These are phyloP conservation scores for Collichthys lucidus DNA, from an alignment of 2,113 vertebrate species.

Conservation along the genomic window DNA sequence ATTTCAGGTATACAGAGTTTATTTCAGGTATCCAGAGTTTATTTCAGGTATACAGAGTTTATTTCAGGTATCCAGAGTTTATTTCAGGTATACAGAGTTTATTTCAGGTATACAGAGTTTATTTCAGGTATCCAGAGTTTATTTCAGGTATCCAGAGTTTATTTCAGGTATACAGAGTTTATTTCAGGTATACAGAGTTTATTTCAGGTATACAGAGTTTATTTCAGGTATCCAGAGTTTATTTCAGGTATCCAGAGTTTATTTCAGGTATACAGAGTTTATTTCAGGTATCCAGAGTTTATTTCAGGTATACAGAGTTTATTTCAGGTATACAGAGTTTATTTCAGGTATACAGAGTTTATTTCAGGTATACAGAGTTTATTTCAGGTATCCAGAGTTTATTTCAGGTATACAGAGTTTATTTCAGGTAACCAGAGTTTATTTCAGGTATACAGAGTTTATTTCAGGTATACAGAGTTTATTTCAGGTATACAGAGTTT, in stretches of 20 bases:
- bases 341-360: not conserved
- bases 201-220: not conserved
- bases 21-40: not conserved
- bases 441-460: not conserved
- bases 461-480: not conserved
- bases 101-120: not conserved
- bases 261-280: not conserved
- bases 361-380: not conserved
- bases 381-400: not conserved
- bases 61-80: not conserved
- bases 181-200: not conserved
- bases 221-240: not conserved
- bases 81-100: not conserved
- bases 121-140: not conserved
- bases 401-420: not conserved
- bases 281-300: not conserved
- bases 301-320: not conserved
- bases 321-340: not conserved
- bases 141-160: not conserved
- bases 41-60: not conserved
- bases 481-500: not conserved
- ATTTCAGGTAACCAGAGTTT: no score
- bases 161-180: no score
- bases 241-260: not conserved
- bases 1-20: not conserved